Conservation (phyloP, 2,113 vertebrate genomes). For the Upupa epops region DNA sequence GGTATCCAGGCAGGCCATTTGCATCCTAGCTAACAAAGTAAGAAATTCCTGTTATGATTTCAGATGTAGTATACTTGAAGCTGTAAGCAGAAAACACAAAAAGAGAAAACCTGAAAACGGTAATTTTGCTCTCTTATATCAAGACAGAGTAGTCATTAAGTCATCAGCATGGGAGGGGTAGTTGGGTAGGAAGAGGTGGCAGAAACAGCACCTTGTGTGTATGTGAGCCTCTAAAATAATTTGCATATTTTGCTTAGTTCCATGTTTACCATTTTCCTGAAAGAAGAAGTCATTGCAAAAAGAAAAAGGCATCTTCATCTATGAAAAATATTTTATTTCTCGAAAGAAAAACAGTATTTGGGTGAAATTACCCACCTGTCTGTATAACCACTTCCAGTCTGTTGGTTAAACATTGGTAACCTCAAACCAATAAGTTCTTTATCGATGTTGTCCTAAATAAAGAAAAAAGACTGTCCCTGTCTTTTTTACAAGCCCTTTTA, state of each 20-base stretch:
- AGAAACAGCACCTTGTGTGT: neutral
- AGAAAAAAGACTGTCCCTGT: neutral
- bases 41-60: neutral
- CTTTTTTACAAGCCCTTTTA: neutral
- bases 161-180: neutral
- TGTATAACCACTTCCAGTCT: neutral
- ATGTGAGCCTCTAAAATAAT: neutral
- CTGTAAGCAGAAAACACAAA: neutral
- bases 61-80: neutral
- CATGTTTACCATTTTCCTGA: neutral
- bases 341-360: neutral
- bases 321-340: neutral
- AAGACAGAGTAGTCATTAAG: neutral
- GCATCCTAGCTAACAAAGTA: neutral
- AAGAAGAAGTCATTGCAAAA: neutral
- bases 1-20: neutral
- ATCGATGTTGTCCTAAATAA: neutral
- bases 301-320: neutral
- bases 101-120: neutral
- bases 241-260: neutral
- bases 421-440: neutral
- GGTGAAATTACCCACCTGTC: neutral
- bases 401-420: neutral
- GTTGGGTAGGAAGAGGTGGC: neutral
- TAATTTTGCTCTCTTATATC: neutral